phyloP scores from a whole-genome alignment of 2,888 invertebrate species.

The Platypus cylindrus region DNA sequence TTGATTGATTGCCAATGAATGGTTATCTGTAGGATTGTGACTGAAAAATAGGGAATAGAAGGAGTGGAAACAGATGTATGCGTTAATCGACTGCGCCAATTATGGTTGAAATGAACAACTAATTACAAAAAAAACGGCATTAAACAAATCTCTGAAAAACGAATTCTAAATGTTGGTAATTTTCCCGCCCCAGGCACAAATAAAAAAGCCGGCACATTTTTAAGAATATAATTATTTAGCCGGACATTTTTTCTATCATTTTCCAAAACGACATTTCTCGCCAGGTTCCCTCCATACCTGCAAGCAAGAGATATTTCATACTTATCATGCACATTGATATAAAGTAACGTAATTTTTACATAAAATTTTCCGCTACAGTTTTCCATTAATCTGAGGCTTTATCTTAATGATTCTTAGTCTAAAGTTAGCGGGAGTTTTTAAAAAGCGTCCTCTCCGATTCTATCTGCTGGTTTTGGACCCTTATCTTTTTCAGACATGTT shows the following conservation, averaged over 20 bases:
- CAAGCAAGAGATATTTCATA: constrained; percentile 34
- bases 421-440: constrained; percentile 34
- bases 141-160: too few species aligned
- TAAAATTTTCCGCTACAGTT: constrained; percentile 38
- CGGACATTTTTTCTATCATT: constrained; percentile 24
- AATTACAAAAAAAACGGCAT: too few species aligned
- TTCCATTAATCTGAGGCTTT: constrained; percentile 37
- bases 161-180: too few species aligned
- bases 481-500: constrained; percentile 27
- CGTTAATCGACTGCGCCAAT: too few species aligned
- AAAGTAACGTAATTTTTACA: constrained; percentile 38
- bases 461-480: too few species aligned
- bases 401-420: constrained; percentile 38
- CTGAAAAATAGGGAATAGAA: too few species aligned
- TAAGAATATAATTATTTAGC: constrained; percentile 30
- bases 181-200: constrained; percentile 12
- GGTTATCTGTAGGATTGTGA: too few species aligned
- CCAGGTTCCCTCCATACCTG: constrained; percentile 29
- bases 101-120: too few species aligned
- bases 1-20: too few species aligned
- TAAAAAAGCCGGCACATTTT: constrained; percentile 21
- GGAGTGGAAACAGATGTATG: too few species aligned
- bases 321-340: constrained; percentile 34
- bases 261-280: constrained; percentile 20
- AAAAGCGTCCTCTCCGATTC: constrained; percentile 29